Base-by-base conservation (phyloP, 2,113 vertebrate genomes). In the Solea senegalensis region DNA sequence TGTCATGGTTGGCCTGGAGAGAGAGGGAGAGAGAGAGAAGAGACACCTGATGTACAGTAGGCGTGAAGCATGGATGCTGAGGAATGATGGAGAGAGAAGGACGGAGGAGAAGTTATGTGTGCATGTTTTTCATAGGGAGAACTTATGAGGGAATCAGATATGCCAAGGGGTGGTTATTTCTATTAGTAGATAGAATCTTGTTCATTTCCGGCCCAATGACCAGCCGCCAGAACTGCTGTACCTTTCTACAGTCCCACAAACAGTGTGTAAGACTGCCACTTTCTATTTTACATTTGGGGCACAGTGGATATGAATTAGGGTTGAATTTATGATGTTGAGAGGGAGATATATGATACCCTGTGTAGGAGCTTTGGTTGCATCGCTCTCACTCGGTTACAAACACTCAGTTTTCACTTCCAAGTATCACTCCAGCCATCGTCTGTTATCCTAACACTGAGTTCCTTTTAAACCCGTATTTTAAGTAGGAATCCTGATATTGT, bases 41-140 rank as follows among this genome's bases (percentile, higher is more conserved):
- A 51, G 10, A 3, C 7, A 72, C 53, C 51, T 65, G 46, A 67
- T 66, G 7, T 52, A 21, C 21, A 21, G 21, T 15, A 50, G 21
- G 77, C 69, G 39, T 12, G 21, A 70, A 26, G 68, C 3, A 46
- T 51, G 56, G 57, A 49, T 0, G 62, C 52, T 40, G 13, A 16
- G 16, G 11, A 28, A 58, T 73, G 81, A 81, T 63, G 64, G 68
- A 72, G 54, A n/a, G n/a, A n/a, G n/a, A n/a, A n/a, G n/a, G n/a
- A n/a, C n/a, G n/a, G n/a, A n/a, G 64, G 68, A 72, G 54, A 45
- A 76, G 75, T 63, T 55, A 49, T 56, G 60, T 53, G 53, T 51
- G 65, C 61, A 55, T 73, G 46, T 48, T 53, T 71, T n/a, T n/a
- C n/a, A n/a, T n/a, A n/a, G n/a, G n/a, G n/a, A n/a, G n/a, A n/a